phyloP scores from a whole-genome alignment of 2,888 invertebrate genomes.

The Heterodera filipjevi region DNA sequence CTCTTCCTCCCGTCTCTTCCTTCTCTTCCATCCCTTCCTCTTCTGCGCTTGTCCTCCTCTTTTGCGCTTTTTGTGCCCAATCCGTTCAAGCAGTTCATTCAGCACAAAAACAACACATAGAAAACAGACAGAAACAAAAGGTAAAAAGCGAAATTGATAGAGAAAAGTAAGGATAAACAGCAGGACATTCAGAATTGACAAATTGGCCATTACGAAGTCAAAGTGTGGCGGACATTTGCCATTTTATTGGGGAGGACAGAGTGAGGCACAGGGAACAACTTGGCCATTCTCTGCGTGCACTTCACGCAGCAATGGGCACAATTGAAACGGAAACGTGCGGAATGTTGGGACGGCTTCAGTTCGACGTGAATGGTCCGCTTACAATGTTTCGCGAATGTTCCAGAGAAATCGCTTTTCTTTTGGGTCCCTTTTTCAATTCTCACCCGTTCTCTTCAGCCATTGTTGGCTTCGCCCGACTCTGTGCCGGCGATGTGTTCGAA shows the following conservation, averaged over 20 bases:
- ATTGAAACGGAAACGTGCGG: constrained; percentile 54
- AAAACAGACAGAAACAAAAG: background rate
- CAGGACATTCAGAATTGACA: background rate
- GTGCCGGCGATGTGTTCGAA: constrained; percentile 72
- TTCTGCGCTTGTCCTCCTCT: background rate
- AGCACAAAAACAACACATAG: background rate
- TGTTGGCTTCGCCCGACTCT: constrained; percentile 71
- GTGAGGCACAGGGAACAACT: background rate
- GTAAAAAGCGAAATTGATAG: background rate
- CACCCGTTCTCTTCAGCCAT: constrained; percentile 67
- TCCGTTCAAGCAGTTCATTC: constrained; percentile 3
- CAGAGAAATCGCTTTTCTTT: background rate
- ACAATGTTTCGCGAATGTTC: background rate
- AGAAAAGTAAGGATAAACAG: background rate
- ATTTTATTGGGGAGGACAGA: background rate
- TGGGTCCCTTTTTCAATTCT: background rate
- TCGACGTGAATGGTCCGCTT: constrained; percentile 57
- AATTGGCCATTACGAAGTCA: background rate
- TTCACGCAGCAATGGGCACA: constrained; percentile 38
- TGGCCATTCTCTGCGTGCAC: background rate
- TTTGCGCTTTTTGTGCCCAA: background rate
- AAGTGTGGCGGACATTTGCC: background rate
- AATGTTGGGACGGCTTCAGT: constrained; percentile 57
- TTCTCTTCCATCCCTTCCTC: background rate
- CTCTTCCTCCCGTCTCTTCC: background rate